Evolutionary conservation across 2,113 vertebrate genomes (phyloP).

Genomic region (Craseonycteris thonglongyai): DNA sequence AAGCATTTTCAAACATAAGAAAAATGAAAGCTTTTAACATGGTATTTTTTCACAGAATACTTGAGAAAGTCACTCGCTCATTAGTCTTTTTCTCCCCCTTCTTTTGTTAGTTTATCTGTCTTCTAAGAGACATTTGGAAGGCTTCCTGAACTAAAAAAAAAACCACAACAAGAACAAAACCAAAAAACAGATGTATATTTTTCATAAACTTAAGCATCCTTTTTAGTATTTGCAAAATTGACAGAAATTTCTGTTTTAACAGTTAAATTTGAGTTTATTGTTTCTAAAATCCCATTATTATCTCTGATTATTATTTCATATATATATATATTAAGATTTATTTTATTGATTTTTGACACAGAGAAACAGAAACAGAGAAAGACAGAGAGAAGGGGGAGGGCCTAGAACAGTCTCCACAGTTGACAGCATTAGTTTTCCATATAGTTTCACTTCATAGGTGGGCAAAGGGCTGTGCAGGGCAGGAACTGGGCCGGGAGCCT

Average conservation of each 20-base stretch:
- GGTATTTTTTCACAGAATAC: background rate
- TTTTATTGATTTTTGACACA: too few species aligned
- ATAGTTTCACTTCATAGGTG: too few species aligned
- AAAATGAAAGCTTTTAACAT: background rate
- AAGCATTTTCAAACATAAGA: conserved; percentile 9
- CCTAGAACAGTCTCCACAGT: too few species aligned
- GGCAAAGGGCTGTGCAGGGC: too few species aligned
- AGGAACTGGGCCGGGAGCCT: too few species aligned
- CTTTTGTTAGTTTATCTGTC: background rate
- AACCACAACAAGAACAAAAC: too few species aligned
- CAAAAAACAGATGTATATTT: background rate
- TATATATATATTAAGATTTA: too few species aligned
- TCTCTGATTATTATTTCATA: background rate
- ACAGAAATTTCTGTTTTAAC: background rate
- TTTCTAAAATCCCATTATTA: background rate
- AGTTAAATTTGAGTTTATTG: background rate
- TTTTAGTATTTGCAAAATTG: background rate
- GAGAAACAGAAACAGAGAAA: too few species aligned
- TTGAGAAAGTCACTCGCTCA: background rate
- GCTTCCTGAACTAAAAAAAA: background rate
- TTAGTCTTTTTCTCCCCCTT: background rate
- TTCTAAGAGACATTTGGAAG: background rate
- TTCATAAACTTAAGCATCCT: background rate
- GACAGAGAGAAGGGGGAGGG: too few species aligned
- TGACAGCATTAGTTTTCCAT: too few species aligned